phyloP scores from a whole-genome alignment of 2,888 invertebrate genomes.

The Diachrysia chrysitis region DNA sequence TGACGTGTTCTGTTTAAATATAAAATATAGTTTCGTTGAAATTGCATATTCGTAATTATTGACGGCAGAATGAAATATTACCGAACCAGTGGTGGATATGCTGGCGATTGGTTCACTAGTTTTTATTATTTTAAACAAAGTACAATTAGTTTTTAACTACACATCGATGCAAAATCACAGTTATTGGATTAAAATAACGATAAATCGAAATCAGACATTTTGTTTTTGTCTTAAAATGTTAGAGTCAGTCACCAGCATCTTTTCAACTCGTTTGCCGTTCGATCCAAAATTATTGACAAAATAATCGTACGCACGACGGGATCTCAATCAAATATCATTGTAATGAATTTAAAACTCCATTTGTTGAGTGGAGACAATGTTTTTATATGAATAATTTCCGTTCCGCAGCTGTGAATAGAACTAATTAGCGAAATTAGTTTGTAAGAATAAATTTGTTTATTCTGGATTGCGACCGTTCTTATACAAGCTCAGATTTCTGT shows the following conservation, averaged over 20 bases:
- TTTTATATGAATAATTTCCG: slow-evolving; percentile 77
- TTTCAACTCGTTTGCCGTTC: slow-evolving; percentile 64
- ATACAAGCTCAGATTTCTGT: slow-evolving; percentile 39
- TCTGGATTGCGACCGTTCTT: slow-evolving; percentile 58
- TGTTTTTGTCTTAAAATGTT: slow-evolving; percentile 29
- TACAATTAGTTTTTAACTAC: slow-evolving; percentile 46
- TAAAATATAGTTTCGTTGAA: slow-evolving; percentile 72
- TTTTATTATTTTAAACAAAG: slow-evolving; percentile 43
- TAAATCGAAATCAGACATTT: slow-evolving; percentile 32
- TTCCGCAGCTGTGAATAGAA: slow-evolving; percentile 86
- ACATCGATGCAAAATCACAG: slow-evolving; percentile 21
- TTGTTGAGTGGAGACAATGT: slow-evolving; percentile 72
- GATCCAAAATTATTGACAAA: slow-evolving; percentile 63
- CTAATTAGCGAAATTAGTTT: slow-evolving; percentile 75
- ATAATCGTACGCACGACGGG: slow-evolving; percentile 72
- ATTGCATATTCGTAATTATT: slow-evolving; percentile 67
- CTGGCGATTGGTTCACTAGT: slow-evolving; percentile 40
- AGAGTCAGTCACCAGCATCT: slow-evolving; percentile 54
- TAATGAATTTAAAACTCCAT: slow-evolving; percentile 64
- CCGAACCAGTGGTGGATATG: slow-evolving; percentile 54
- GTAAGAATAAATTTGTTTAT: slow-evolving; percentile 65
- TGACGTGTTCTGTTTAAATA: slow-evolving; percentile 79
- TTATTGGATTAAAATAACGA: slow-evolving; percentile 36
- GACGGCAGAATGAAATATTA: slow-evolving; percentile 64
- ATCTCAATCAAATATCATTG: slow-evolving; percentile 78